Evolutionary conservation across 1,140 invertebrate genomes (phyloP).

Genomic region (Drosophila takahashii): DNA sequence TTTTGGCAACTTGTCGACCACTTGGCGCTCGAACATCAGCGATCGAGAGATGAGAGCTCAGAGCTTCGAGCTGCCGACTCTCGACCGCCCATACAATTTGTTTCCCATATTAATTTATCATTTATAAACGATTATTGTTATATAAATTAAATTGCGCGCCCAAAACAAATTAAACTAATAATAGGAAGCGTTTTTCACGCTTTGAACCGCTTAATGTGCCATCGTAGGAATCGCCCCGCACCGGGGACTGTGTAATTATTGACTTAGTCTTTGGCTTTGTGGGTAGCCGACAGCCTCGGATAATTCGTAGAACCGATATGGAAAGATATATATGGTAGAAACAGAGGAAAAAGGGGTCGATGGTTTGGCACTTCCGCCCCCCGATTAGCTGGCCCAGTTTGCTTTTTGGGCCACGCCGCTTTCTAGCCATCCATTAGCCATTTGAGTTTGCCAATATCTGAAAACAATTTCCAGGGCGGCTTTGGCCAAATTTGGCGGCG

Average conservation of each 20-base stretch:
- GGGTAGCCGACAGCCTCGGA: conserved; percentile 27
- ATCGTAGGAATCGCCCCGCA: conserved; percentile 25
- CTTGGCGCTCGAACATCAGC: conserved; percentile 53
- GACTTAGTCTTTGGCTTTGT: conserved; percentile 64
- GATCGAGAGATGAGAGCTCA: conserved; percentile 43
- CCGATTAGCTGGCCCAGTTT: conserved; percentile 49
- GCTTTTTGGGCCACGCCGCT: conserved; percentile 33
- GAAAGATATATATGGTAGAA: conserved; percentile 9
- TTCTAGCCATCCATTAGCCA: conserved; percentile 53
- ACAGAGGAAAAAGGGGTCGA: conserved; percentile 1
- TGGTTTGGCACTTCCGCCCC: conserved; percentile 56
- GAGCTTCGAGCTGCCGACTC: conserved; percentile 12
- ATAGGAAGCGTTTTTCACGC: conserved; percentile 82
- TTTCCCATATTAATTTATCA: conserved; percentile 83
- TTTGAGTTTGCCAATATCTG: conserved; percentile 32
- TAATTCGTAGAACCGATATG: conserved; percentile 45
- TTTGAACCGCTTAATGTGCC: conserved; percentile 39
- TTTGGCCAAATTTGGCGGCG: conserved; percentile 52
- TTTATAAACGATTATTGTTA: conserved; percentile 82
- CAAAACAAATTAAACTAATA: conserved; percentile 83
- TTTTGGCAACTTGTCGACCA: conserved; percentile 81
- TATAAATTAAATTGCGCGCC: conserved; percentile 82
- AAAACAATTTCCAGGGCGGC: conserved; percentile 65
- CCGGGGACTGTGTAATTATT: conserved; percentile 63
- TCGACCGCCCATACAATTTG: conserved; percentile 74